Evolutionary conservation across 1,140 invertebrate genomes (phyloP).

Genomic region (Copidosoma floridanum): DNA sequence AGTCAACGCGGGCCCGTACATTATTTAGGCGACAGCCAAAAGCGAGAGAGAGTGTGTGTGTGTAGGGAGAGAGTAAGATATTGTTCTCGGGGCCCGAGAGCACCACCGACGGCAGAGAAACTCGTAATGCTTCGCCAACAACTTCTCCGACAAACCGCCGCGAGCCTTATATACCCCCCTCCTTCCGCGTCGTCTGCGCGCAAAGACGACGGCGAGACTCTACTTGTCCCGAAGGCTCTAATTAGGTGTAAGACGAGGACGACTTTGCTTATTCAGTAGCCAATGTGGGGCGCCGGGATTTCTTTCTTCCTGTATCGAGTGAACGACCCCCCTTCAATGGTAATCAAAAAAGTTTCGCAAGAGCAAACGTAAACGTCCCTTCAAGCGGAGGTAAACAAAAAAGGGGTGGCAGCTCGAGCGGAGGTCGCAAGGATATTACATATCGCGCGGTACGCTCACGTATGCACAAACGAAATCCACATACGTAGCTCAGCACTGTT

Average conservation of each 20-base stretch:
- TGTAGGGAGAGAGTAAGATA: background rate
- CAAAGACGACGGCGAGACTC: background rate
- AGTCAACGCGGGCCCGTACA: slow-evolving; percentile 9
- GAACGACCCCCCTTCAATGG: no score
- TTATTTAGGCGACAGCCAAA: slow-evolving; percentile 23
- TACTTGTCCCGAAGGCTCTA: slow-evolving; percentile 12
- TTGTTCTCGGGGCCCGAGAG: background rate
- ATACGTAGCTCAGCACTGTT: background rate
- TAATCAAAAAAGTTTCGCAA: no score
- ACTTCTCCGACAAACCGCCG: slow-evolving; percentile 10
- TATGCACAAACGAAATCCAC: background rate
- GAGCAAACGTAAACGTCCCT: no score
- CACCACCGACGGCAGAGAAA: slow-evolving; percentile 1
- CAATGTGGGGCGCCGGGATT: background rate
- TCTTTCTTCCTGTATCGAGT: no score
- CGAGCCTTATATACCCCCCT: background rate
- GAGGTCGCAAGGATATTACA: no score
- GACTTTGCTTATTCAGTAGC: slow-evolving; percentile 20
- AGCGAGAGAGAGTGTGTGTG: background rate
- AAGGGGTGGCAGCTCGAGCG: no score
- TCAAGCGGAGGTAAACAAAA: no score
- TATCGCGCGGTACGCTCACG: no score
- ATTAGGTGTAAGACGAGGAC: slow-evolving; percentile 19
- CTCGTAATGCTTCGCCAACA: slow-evolving; percentile 15
- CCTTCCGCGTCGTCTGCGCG: no score